These are phyloP conservation scores for Mareca penelope DNA, from an alignment of 2,797 vertebrate genomes.

Conservation along the genomic window DNA sequence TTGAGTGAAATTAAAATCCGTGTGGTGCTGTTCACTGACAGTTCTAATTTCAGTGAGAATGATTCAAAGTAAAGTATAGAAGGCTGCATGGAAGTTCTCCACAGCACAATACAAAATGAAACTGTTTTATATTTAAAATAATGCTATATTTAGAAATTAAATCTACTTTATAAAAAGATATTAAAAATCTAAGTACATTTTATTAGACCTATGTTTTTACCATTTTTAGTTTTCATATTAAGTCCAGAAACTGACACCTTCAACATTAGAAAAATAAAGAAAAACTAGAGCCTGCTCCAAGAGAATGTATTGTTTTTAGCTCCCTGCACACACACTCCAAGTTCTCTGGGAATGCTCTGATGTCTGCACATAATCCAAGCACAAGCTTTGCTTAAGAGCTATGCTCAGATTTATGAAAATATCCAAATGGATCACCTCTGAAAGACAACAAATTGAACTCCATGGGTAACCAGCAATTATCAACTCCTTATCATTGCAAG, in stretches of 20 bases:
- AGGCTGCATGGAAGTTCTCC: not conserved
- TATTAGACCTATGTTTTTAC: not conserved
- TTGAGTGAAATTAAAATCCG: not conserved
- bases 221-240: not conserved
- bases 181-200: not conserved
- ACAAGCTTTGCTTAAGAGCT: not conserved
- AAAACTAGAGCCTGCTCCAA: not conserved
- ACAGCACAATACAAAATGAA: not conserved
- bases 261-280: not conserved
- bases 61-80: slow-evolving; percentile 1
- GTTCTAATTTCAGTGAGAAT: not conserved
- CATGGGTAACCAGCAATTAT: not conserved
- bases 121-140: not conserved
- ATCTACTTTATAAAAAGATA: not conserved
- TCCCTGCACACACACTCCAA: not conserved
- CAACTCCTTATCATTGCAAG: not conserved
- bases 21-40: not conserved
- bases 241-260: not conserved
- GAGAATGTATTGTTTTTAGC: not conserved
- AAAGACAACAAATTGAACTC: not conserved
- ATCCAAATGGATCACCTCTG: not conserved
- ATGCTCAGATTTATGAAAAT: not conserved
- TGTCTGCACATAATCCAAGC: not conserved
- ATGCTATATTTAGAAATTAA: not conserved
- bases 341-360: not conserved